Conservation (phyloP, 1,140 invertebrate species). For the Charaxes varanes region DNA sequence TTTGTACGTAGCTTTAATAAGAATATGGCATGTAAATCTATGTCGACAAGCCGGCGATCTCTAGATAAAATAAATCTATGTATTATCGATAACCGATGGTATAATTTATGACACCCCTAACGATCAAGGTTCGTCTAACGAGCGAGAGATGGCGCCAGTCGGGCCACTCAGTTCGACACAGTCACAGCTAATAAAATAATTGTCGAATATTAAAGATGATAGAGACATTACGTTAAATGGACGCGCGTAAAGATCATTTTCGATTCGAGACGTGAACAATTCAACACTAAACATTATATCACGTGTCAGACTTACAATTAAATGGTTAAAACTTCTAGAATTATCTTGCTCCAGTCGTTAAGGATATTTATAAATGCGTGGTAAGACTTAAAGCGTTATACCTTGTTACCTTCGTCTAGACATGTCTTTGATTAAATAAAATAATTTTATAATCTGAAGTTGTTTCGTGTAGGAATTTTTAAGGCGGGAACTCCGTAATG, state of each 20-base stretch:
- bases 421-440: too few relatives aligned
- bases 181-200: constrained; percentile 46
- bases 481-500: too few relatives aligned
- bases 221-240: constrained; percentile 40
- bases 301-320: constrained; percentile 15
- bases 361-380: too few relatives aligned
- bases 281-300: constrained; percentile 6
- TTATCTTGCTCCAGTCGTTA: too few relatives aligned
- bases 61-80: constrained; percentile 1
- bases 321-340: too few relatives aligned
- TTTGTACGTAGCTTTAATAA: too few relatives aligned
- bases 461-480: too few relatives aligned
- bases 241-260: constrained; percentile 32
- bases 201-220: constrained; percentile 33
- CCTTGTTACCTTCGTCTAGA: too few relatives aligned
- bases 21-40: too few relatives aligned
- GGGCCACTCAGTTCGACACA: constrained; percentile 35
- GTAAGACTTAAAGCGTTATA: too few relatives aligned
- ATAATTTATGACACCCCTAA: constrained; percentile 15
- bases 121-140: constrained; percentile 22
- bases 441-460: too few relatives aligned
- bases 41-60: too few relatives aligned
- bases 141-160: constrained; percentile 53
- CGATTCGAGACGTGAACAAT: constrained; percentile 25
- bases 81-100: constrained; percentile 21